Percentiles rank a stretch among this genome's conserved stretches.
Evolutionary conservation across 2,113 vertebrate genomes (phyloP).

Genomic region (Gallinago paraguaiae): DNA sequence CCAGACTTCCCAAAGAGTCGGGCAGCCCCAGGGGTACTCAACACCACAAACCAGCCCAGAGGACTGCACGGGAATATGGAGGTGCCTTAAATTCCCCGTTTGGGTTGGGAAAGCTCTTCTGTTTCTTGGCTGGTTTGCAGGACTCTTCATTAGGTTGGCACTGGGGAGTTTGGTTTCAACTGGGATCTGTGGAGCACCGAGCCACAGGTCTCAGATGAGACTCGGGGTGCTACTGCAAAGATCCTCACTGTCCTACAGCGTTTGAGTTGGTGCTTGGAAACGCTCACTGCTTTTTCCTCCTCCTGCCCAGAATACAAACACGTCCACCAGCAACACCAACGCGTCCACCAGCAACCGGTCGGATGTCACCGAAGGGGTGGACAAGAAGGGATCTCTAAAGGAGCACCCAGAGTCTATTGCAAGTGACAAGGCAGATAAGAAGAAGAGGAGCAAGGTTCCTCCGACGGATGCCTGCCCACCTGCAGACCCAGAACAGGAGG

Average conservation of each 20-base stretch:
- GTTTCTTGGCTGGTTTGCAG: not conserved
- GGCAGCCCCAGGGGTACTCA: not conserved
- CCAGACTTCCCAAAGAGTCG: not conserved
- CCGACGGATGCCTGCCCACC: not conserved
- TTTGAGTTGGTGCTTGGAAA: not conserved
- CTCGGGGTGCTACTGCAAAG: not conserved
- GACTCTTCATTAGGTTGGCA: not conserved
- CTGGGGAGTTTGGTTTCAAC: not conserved
- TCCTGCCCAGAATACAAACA: not conserved
- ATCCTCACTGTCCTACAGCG: not conserved
- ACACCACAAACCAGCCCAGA: not conserved
- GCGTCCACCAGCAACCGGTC: not conserved
- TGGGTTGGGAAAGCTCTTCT: not conserved
- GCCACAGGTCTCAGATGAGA: accelerated
- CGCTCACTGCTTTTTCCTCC: not conserved
- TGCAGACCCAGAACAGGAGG: not conserved
- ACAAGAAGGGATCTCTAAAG: constrained; percentile 47
- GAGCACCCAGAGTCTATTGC: constrained; percentile 47
- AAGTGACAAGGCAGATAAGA: constrained; percentile 57
- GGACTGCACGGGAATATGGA: not conserved
- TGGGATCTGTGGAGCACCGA: not conserved
- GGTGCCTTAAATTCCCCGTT: not conserved
- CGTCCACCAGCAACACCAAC: not conserved
- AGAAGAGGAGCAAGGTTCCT: constrained; percentile 24
- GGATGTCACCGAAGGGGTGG: not conserved